Conservation (phyloP, 2,888 invertebrate species). For the Sminthurides aquaticus region DNA sequence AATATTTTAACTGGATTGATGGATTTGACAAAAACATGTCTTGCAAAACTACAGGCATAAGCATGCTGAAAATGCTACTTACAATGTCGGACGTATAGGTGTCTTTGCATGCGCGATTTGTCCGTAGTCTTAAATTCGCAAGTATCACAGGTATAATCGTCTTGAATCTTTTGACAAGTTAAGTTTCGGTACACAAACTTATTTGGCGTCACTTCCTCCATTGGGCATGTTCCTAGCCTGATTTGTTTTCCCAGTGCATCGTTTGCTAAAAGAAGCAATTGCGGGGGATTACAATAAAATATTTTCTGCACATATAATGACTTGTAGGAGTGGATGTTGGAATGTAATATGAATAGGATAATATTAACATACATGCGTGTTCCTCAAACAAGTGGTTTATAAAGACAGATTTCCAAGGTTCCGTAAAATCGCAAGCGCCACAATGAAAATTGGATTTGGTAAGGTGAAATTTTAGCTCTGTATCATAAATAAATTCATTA, state of each 20-base stretch:
- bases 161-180: neutral
- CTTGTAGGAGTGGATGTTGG: no score
- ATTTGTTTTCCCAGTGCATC: neutral
- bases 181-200: neutral
- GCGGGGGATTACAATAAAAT: no score
- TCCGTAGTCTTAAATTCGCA: neutral
- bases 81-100: neutral
- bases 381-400: neutral
- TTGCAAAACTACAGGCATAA: no score
- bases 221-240: neutral
- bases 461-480: neutral
- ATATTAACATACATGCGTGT: neutral
- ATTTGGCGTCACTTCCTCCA: neutral
- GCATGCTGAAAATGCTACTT: neutral
- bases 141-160: neutral
- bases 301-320: no score
- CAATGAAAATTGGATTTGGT: neutral
- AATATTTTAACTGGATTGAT: no score
- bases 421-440: neutral
- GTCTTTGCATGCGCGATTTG: neutral
- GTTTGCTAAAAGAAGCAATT: neutral
- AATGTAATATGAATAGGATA: neutral
- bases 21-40: no score
- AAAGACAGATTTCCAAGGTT: neutral
- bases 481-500: neutral